Base-by-base conservation (phyloP, 2,113 vertebrate genomes). In the Sceloporus tristichus region DNA sequence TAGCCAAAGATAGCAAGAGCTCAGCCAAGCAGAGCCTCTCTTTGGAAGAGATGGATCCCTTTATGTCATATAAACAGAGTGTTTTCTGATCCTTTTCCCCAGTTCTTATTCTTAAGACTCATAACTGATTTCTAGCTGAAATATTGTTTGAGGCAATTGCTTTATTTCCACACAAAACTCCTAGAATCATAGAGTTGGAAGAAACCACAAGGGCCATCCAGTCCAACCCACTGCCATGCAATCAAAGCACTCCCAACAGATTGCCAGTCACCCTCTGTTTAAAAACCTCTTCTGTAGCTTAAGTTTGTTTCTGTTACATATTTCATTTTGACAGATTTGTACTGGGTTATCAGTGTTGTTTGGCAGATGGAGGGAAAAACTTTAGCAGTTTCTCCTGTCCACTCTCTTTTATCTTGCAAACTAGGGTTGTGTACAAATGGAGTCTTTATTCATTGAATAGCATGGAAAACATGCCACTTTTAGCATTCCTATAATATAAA, bases 371-470 rank as follows among this genome's bases (percentile, higher is more conserved):
- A 42, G n/a, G n/a, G n/a, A 59, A 38, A 11, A 38, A 21, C 29
- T 56, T 18, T 18, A n/a, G 79, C 27, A 83, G n/a, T 91, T 89
- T 92, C 91, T 59, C 29, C 85, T 90, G 91, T 87, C 70, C 21
- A 75, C 1, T 83, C 4, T 19, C 18, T 87, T 90, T 42, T 9
- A n/a, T 81, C 78, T 80, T 81, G 75, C 68, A 86, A 92, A 70
- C 42, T 27, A 87, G 62, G 77, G 0, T 0, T 34, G 2, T 0
- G 0, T 88, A 56, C 66, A 88, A 89, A 48, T 85, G 70, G 92
- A 40, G 7, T 91, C 34, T 88, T 48, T 42, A 77, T 81, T 88
- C 1, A 87, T 88, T 3, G 4, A 80, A 89, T 80, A 78, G 23
- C 38, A 70, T 79, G 79, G 77, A 77, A 78, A 0, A 0, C 16